Conservation (phyloP, 2,113 vertebrate genomes). For the Eptesicus fuscus region DNA sequence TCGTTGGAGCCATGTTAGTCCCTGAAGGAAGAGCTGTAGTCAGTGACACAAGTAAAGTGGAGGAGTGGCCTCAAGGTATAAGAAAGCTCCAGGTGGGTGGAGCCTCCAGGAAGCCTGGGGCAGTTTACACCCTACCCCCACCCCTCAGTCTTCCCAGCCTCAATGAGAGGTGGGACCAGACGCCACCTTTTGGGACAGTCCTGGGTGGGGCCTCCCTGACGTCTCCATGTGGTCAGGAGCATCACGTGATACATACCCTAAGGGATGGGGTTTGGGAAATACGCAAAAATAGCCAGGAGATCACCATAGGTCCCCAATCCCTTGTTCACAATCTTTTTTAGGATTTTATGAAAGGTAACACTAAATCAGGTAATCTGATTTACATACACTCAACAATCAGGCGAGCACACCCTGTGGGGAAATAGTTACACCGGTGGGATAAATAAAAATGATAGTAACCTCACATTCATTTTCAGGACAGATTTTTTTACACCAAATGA, state of each 20-base stretch:
- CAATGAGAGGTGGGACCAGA: background rate
- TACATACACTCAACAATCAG: background rate
- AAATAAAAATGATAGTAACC: background rate
- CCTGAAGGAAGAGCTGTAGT: no score
- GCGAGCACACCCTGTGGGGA: background rate
- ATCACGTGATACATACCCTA: background rate
- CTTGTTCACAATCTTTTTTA: background rate
- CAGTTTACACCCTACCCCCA: background rate
- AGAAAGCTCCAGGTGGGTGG: background rate
- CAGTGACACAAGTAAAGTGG: constrained; percentile 19
- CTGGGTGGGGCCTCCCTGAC: background rate
- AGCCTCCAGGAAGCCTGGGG: background rate
- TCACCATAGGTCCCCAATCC: background rate
- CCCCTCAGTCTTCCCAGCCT: background rate
- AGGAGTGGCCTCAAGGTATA: background rate
- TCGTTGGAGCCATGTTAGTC: no score
- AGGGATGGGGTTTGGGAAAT: background rate
- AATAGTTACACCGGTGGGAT: background rate
- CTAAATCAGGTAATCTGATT: background rate
- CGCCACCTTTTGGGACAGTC: background rate
- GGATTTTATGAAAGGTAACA: background rate
- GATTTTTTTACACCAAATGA: constrained; percentile 9
- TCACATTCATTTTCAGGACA: background rate
- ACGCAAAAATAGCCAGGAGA: background rate
- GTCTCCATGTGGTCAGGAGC: background rate